Percentiles rank a stretch among this genome's conserved stretches.
Evolutionary conservation across 1,140 invertebrate genomes (phyloP).

Genomic region (Eumeta japonica): DNA sequence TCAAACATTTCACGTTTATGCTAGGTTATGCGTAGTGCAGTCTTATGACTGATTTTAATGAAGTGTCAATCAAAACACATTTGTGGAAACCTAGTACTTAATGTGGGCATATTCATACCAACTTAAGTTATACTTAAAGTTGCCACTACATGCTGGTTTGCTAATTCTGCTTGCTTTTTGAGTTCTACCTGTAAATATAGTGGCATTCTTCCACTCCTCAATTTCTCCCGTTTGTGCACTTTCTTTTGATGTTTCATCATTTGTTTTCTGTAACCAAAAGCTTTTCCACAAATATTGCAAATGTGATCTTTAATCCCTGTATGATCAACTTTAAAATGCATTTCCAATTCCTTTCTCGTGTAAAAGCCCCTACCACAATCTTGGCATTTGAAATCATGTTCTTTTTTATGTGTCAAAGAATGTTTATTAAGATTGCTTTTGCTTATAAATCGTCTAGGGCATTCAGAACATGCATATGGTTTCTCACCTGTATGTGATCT

Average conservation of each 20-base stretch:
- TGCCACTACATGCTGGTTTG: too few relatives aligned
- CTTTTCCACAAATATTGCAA: constrained; percentile 54
- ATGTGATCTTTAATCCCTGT: constrained; percentile 54
- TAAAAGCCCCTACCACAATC: constrained; percentile 39
- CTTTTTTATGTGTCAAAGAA: constrained; percentile 37
- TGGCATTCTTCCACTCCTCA: constrained; percentile 31
- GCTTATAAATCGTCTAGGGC: constrained; percentile 51
- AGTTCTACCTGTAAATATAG: constrained; percentile 30
- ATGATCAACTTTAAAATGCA: constrained; percentile 50
- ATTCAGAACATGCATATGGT: constrained; percentile 55
- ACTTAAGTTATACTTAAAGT: too few relatives aligned
- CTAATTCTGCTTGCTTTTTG: too few relatives aligned
- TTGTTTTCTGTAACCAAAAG: constrained; percentile 53
- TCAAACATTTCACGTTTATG: too few relatives aligned
- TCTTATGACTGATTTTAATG: too few relatives aligned
- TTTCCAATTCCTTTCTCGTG: constrained; percentile 30
- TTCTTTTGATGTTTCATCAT: constrained; percentile 54
- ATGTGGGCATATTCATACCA: too few relatives aligned
- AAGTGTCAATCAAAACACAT: too few relatives aligned
- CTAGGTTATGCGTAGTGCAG: too few relatives aligned
- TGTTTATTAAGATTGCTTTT: constrained; percentile 57
- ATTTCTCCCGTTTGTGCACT: constrained; percentile 52
- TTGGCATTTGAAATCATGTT: constrained; percentile 38
- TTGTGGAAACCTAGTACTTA: too few relatives aligned
- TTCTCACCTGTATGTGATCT: constrained; percentile 52